A percentile compares a stretch with the other conserved stretches of the same genome.
Evolutionary conservation across 1,140 invertebrate species (phyloP).

Genomic region (Procambarus clarkii): DNA sequence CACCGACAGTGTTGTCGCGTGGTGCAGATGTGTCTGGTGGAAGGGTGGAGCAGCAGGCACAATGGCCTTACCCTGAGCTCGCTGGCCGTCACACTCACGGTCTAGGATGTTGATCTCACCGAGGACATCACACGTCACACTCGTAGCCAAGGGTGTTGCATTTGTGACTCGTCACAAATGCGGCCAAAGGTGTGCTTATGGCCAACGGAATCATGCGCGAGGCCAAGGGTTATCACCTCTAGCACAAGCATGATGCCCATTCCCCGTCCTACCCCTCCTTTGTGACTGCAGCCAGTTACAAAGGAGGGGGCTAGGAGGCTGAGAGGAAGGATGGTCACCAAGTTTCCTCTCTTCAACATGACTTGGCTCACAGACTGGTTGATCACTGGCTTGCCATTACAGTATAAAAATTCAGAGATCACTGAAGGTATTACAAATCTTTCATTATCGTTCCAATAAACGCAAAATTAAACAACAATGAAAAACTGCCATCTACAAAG

Average conservation of each 20-base stretch:
- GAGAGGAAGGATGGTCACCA: not conserved
- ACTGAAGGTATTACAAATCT: slow-evolving; percentile 38
- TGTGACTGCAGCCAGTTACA: not conserved
- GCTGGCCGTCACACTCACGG: too few relatives aligned
- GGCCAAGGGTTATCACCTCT: not conserved
- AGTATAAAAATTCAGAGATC: slow-evolving; percentile 47
- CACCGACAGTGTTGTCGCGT: too few relatives aligned
- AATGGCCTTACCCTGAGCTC: too few relatives aligned
- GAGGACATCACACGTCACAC: too few relatives aligned
- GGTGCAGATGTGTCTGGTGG: too few relatives aligned
- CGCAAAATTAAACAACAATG: slow-evolving; percentile 41
- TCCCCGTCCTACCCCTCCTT: too few relatives aligned
- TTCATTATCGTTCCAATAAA: slow-evolving; percentile 44
- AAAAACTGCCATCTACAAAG: slow-evolving; percentile 44
- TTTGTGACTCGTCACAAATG: too few relatives aligned
- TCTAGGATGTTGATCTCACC: too few relatives aligned
- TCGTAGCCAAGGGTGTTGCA: too few relatives aligned
- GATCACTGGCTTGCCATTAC: slow-evolving; percentile 50
- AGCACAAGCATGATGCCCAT: too few relatives aligned
- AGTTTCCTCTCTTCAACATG: slow-evolving; percentile 12
- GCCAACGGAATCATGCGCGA: not conserved
- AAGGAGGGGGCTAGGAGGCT: slow-evolving; percentile 3
- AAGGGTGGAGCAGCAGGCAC: too few relatives aligned
- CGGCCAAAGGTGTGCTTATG: too few relatives aligned
- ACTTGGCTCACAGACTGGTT: slow-evolving; percentile 37